These are phyloP conservation scores for Oryzias woworae DNA, from an alignment of 2,113 vertebrate species.

Conservation along the genomic window DNA sequence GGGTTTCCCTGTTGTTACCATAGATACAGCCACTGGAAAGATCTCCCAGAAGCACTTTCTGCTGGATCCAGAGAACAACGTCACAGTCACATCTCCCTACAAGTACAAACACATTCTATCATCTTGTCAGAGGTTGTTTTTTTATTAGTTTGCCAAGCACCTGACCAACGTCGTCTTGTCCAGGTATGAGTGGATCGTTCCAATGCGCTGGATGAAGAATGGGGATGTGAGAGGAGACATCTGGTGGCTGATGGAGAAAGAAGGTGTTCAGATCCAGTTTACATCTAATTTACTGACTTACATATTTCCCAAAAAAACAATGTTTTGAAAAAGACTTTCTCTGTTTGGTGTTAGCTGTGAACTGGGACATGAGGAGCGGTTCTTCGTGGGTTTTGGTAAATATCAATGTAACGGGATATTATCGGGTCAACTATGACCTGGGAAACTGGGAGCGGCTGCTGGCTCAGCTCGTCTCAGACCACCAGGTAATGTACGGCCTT, in stretches of 20 bases:
- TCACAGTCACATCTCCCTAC: constrained; percentile 75
- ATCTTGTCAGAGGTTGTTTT: neutral
- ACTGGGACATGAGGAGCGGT: neutral
- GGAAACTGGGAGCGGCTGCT: constrained; percentile 85
- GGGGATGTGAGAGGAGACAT: constrained; percentile 9
- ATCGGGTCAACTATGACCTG: constrained; percentile 88
- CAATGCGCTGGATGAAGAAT: constrained; percentile 61
- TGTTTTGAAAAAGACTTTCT: neutral
- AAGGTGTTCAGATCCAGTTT: constrained; percentile 37
- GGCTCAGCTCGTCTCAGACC: constrained; percentile 32
- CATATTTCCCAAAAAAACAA: neutral
- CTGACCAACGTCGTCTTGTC: neutral
- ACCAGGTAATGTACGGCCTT: constrained; percentile 53
- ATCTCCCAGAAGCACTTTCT: constrained; percentile 86
- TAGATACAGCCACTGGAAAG: constrained; percentile 69
- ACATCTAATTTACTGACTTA: too few species aligned
- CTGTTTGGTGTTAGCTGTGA: constrained; percentile 34
- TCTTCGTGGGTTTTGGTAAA: constrained; percentile 85
- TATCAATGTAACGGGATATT: constrained; percentile 84
- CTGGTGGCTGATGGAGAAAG: constrained; percentile 68
- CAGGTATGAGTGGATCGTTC: constrained; percentile 68
- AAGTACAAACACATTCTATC: constrained; percentile 59
- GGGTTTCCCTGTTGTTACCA: constrained; percentile 88
- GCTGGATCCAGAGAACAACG: constrained; percentile 72
- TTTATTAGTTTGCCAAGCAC: neutral